Percentiles rank a stretch among this genome's conserved stretches.
phyloP scores from a whole-genome alignment of 2,113 vertebrate species.

The Chaetorhynchus papuensis region DNA sequence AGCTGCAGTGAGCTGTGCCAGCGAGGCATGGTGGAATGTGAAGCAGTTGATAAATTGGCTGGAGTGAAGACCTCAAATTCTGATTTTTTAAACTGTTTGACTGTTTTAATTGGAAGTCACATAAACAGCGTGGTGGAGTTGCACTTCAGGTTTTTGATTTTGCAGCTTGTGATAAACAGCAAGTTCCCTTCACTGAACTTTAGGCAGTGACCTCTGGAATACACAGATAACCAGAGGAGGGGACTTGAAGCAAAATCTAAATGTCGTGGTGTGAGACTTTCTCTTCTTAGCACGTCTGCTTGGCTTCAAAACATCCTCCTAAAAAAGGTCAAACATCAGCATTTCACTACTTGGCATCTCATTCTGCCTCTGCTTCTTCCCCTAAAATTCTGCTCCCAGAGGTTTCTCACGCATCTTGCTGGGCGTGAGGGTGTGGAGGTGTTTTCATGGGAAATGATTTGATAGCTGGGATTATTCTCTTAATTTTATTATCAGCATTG shows the following conservation, averaged over 20 bases:
- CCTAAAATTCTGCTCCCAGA: background rate
- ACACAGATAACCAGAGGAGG: background rate
- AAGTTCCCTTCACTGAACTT: background rate
- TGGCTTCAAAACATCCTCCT: background rate
- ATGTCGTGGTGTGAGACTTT: background rate
- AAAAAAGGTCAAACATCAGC: background rate
- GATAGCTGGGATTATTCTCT: background rate
- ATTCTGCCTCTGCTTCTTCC: background rate
- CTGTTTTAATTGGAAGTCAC: background rate
- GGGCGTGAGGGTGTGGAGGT: background rate
- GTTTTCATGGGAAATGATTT: background rate
- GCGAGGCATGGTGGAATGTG: background rate
- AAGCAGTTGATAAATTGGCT: background rate
- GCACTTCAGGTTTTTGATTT: background rate
- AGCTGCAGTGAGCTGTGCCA: background rate
- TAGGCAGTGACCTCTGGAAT: background rate
- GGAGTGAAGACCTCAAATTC: background rate
- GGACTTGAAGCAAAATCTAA: background rate
- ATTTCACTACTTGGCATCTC: background rate
- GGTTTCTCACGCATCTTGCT: background rate
- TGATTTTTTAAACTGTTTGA: background rate
- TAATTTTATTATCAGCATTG: background rate
- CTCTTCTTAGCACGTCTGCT: background rate
- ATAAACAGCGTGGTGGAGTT: background rate
- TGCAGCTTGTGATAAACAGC: background rate